Base-by-base conservation (phyloP, 2,797 vertebrate species). In the Poecilia velifera region DNA sequence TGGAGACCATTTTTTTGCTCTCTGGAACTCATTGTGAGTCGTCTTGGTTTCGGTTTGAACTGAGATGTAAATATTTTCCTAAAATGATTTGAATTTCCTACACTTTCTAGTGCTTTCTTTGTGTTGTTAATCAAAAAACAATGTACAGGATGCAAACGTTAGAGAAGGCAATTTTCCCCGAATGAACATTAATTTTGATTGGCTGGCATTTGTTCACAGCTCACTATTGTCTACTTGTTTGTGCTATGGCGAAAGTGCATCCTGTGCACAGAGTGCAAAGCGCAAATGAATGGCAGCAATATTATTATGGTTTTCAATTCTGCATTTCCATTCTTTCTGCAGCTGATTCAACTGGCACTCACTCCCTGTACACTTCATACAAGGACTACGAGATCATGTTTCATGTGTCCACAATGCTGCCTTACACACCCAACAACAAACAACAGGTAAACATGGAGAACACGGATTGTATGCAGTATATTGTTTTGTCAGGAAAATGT, bases 301-400 rank as follows among this genome's bases (percentile, higher is more conserved):
- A 76, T 62, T 73, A 80, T 70, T 82, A 75, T 47, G 41, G 39
- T 8, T 82, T 74, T 84, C 79, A 80, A 87, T 59, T 73, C 28
- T 75, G 47, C 53, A 1, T 86, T 87, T 31, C 66, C 81, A 2
- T 89, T 82, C 87, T 84, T 89, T 87, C 92, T 94, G 34, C 94
- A 99, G 98, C 98, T 91, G 98, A 99, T 95, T 99, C 98, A 83
- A 99, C 98, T 0, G 98, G 98, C 83, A 99, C 97, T 74, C 97
- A 99, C 90, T 99, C 98, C 86, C 94, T 99, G 2, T 99, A 99
- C 87, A 99, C 98, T 34, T 95, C 97, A 0, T 99, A 98, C 90
- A 99, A 98, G 92, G 98, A 99, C 94, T 99, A 99, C 84, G 98
- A 99, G 95, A 96, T 99, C 81, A 99, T 99, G 98, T 99, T 99